Evolutionary conservation across 2,888 invertebrate genomes (phyloP).

Genomic region (Pseudococcus jackbeardsleyi): DNA sequence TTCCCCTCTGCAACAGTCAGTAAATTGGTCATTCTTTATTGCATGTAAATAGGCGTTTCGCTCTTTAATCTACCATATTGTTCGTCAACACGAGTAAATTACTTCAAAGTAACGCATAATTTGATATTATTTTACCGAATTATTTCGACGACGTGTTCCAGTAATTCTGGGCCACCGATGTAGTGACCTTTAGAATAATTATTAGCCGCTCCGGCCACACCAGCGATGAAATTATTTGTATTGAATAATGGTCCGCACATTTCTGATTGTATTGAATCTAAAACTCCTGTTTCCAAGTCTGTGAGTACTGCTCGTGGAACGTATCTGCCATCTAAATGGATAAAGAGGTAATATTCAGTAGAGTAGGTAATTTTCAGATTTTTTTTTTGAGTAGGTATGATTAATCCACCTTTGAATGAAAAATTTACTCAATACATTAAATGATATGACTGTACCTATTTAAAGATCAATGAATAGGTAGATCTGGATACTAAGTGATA

Average conservation of each 20-base stretch:
- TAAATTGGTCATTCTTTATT: background rate
- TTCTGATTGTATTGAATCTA: constrained; percentile 61
- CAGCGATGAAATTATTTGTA: constrained; percentile 60
- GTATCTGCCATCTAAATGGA: constrained; percentile 64
- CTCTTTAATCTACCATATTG: background rate
- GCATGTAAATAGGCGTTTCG: background rate
- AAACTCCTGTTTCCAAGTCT: constrained; percentile 58
- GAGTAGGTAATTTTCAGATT: background rate
- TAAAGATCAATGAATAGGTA: background rate
- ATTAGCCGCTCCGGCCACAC: constrained; percentile 60
- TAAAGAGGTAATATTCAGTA: background rate
- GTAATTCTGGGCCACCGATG: constrained; percentile 56
- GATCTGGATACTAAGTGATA: background rate
- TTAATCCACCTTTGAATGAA: background rate
- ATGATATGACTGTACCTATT: no score
- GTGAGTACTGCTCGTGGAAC: constrained; percentile 57
- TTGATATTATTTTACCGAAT: constrained; percentile 56
- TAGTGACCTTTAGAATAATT: constrained; percentile 63
- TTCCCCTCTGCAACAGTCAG: constrained; percentile 52
- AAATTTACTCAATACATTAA: no score
- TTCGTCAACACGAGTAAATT: background rate
- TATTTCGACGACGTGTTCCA: constrained; percentile 54
- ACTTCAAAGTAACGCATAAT: constrained; percentile 3
- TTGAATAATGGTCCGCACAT: constrained; percentile 59
- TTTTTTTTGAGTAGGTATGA: background rate